Percentiles rank a stretch among this genome's conserved stretches.
These are phyloP conservation scores for Oreocharis arfaki DNA, from an alignment of 2,113 vertebrate genomes.

Conservation along the genomic window DNA sequence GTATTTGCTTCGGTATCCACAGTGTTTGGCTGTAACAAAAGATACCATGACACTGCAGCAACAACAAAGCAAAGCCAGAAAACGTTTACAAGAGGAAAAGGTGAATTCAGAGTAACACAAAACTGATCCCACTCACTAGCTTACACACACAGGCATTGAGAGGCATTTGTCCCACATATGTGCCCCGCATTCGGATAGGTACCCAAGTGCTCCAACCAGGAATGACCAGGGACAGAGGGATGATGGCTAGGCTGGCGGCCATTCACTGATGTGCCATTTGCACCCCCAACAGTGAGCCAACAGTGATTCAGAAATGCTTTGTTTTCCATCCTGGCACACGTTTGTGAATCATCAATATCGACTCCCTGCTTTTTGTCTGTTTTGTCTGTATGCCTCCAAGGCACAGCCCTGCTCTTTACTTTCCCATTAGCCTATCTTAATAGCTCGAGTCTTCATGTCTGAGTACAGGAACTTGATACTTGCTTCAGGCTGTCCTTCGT, in stretches of 20 bases:
- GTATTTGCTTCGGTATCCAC: not conserved
- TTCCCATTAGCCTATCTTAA: not conserved
- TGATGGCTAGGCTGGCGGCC: not conserved
- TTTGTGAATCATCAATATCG: not conserved
- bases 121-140: not conserved
- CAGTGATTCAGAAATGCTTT: not conserved
- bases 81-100: not conserved
- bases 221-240: not conserved
- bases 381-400: not conserved
- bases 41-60: not conserved
- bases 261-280: too few relatives aligned
- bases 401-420: not conserved
- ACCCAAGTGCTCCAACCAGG: not conserved
- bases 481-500: not conserved
- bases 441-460: not conserved
- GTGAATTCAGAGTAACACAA: not conserved
- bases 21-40: not conserved
- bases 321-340: not conserved
- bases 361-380: not conserved
- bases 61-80: not conserved
- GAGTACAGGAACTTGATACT: not conserved
- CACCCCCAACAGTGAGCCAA: accelerated
- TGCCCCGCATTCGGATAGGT: too few relatives aligned
- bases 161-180: not conserved
- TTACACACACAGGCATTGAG: not conserved